A percentile compares a stretch with the other conserved stretches of the same genome.
phyloP scores from a whole-genome alignment of 2,113 vertebrate genomes.

The Anhinga rufa region DNA sequence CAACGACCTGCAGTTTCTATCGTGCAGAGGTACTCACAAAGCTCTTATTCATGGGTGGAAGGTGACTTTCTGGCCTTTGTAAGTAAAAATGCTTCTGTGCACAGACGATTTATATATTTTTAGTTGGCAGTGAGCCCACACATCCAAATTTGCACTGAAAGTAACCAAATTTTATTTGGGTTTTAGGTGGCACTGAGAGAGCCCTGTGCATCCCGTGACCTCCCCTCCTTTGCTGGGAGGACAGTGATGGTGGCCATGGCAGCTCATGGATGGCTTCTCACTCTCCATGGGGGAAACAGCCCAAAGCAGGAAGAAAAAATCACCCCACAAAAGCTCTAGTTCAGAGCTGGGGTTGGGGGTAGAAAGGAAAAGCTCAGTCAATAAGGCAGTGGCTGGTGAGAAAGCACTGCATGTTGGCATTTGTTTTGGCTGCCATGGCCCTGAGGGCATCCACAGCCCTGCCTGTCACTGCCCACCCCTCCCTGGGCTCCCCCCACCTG shows the following conservation, averaged over 20 bases:
- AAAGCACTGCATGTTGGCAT: not conserved
- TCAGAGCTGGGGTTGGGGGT: not conserved
- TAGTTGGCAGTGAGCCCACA: not conserved
- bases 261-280: not conserved
- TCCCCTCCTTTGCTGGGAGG: not conserved
- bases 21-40: not conserved
- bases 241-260: not conserved
- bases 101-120: not conserved
- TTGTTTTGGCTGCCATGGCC: not conserved
- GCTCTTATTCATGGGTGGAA: not conserved
- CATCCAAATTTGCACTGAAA: not conserved
- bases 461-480: not conserved
- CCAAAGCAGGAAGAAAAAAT: not conserved
- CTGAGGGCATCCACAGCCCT: not conserved
- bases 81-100: not conserved
- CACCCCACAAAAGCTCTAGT: not conserved
- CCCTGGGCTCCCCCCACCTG: accelerated
- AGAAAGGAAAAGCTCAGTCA: not conserved
- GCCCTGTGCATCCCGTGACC: accelerated
- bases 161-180: not conserved
- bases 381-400: not conserved
- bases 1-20: not conserved
- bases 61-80: not conserved
- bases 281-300: not conserved
- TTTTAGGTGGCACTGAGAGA: not conserved